phyloP scores from a whole-genome alignment of 2,797 vertebrate species.

The Lemur catta region DNA sequence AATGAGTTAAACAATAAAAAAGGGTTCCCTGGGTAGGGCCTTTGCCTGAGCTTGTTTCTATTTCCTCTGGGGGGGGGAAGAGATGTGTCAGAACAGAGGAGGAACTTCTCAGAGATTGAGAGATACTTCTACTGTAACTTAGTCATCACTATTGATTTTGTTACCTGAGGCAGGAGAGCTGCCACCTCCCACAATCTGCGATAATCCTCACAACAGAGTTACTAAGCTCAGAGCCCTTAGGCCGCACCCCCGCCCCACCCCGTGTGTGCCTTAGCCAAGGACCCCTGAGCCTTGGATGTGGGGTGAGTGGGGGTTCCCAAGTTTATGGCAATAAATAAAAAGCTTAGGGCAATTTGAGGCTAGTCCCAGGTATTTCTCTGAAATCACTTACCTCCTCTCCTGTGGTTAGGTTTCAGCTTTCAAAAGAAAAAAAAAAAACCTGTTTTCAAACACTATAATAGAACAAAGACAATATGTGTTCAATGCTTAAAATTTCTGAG shows the following conservation, averaged over 20 bases:
- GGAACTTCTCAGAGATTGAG: constrained; percentile 41
- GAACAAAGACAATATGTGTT: neutral
- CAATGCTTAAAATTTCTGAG: neutral
- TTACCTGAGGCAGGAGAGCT: neutral
- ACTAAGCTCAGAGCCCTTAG: neutral
- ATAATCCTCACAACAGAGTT: neutral
- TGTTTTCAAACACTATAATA: constrained; percentile 11
- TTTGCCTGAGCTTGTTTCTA: constrained; percentile 53
- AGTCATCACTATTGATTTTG: constrained; percentile 48
- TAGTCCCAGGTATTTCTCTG: neutral
- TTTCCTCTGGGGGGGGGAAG: constrained; percentile 28
- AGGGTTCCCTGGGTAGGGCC: neutral
- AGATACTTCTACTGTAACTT: constrained; percentile 8
- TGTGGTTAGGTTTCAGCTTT: constrained; percentile 30
- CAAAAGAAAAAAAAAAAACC: neutral
- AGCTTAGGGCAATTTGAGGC: neutral
- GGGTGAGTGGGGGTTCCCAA: neutral
- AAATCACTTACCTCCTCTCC: neutral
- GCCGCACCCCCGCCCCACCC: neutral
- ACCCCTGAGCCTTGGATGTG: neutral
- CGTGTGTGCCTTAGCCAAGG: neutral
- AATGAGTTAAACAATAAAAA: constrained; percentile 35
- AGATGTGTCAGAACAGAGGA: constrained; percentile 55
- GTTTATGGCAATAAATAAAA: neutral
- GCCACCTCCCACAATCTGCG: neutral